Evolutionary conservation across 2,113 vertebrate species (phyloP), one percentile per base, ranked within the genome.

Genomic region (Romanogobio albipinnatus): DNA sequence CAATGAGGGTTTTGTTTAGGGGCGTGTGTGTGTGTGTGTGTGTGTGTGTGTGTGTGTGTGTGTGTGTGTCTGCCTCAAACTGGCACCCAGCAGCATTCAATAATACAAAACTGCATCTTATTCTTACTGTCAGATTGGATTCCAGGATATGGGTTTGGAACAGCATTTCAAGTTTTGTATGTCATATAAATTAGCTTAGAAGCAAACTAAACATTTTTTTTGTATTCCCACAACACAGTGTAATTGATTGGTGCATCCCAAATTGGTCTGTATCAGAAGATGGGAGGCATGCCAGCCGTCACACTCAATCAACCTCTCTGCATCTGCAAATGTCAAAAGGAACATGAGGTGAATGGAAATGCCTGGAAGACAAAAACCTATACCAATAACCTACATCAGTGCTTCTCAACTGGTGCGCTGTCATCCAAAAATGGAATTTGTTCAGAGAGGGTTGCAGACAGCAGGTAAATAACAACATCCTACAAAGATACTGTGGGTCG

Each of bases 141-240:
- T 80, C 26, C 45, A 43, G 17, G 64, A 75, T 33, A 79, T 43
- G n/a, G 47, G 26, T 76, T 76, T 76, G 49, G 47, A 81, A 68
- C 19, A 91, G 87, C 89, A 91, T 90, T 89, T 83, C 84, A 22
- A 80, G 75, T 62, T 81, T 83, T 89, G 33, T 61, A 62, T 73
- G 33, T 86, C 81, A 89, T 51, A 83, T 77, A 84, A 7, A 85
- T 80, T 62, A 76, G 51, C 82, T 80, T 85, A 45, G 81, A 58
- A 81, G 84, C 83, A 84, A 89, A 86, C 56, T 56, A 24, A 88
- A 83, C 45, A 76, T 33, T 82, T 85, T 85, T 47, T 73, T 26
- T 77, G 45, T 70, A 88, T 91, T 88, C 74, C 74, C 76, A 4
- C 84, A 66, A 56, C 51, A 87, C 83, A 78, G 58, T 73, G 33